phyloP scores from a whole-genome alignment of 2,888 invertebrate genomes.

The Dasysyrphus tricinctus region DNA sequence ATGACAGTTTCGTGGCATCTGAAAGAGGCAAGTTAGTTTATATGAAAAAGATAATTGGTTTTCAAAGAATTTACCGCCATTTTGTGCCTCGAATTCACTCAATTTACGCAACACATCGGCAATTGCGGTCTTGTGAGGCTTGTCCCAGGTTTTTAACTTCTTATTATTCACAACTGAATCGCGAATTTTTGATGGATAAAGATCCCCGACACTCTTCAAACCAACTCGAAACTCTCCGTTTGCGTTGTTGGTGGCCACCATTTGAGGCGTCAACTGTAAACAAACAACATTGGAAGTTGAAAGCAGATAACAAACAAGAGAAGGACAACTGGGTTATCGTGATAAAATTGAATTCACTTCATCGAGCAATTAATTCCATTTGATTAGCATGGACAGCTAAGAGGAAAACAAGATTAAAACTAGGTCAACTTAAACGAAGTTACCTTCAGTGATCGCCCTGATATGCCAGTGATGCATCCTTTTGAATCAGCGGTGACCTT shows the following conservation, averaged over 20 bases:
- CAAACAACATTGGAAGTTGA: constrained; percentile 13
- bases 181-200: constrained; percentile 93
- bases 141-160: constrained; percentile 93
- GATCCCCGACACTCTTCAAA: constrained; percentile 91
- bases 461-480: constrained; percentile 91
- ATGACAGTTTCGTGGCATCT: constrained; percentile 84
- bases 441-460: constrained; percentile 95
- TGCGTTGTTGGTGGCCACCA: constrained; percentile 87
- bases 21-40: neutral
- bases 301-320: constrained; percentile 14
- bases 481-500: constrained; percentile 88
- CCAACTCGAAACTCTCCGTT: constrained; percentile 95
- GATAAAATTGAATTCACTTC: constrained; percentile 14
- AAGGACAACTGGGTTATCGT: too few relatives aligned
- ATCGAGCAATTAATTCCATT: constrained; percentile 22
- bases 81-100: constrained; percentile 89
- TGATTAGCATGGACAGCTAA: neutral
- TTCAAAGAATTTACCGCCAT: constrained; percentile 84
- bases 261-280: constrained; percentile 79
- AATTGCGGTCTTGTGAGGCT: constrained; percentile 89
- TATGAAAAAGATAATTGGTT: neutral
- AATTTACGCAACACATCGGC: constrained; percentile 91
- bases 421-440: constrained; percentile 34
- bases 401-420: neutral
- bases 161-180: constrained; percentile 92